A percentile compares a stretch with the other conserved stretches of the same genome.
Conservation (phyloP, 2,113 vertebrate species). For the Antidorcas marsupialis region DNA sequence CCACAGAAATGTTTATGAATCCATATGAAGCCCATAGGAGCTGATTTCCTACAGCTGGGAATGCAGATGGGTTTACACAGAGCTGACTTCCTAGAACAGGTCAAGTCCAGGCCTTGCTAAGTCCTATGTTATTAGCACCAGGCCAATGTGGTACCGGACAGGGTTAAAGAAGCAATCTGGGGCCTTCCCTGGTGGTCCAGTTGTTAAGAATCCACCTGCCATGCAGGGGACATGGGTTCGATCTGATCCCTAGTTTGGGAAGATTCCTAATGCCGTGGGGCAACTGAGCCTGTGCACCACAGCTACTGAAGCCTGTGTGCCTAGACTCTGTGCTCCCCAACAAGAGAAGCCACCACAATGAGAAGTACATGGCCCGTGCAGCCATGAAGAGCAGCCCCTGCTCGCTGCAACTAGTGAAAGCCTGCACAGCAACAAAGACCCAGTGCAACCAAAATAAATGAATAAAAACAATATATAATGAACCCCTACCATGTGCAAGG, state of each 20-base stretch:
- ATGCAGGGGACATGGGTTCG: neutral
- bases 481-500: neutral
- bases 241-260: neutral
- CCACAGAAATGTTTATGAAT: neutral
- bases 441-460: neutral
- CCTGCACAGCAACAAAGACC: neutral
- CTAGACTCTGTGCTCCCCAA: neutral
- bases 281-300: neutral
- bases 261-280: neutral
- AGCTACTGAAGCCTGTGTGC: neutral
- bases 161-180: neutral
- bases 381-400: neutral
- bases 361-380: neutral
- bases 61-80: neutral
- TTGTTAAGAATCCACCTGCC: neutral
- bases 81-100: neutral
- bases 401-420: neutral
- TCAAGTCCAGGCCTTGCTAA: neutral
- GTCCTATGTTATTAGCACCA: neutral
- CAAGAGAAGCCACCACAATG: too few relatives aligned
- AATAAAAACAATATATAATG: neutral
- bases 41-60: neutral
- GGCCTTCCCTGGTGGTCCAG: neutral
- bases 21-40: neutral
- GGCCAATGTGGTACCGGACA: neutral